phyloP scores from a whole-genome alignment of 2,113 vertebrate species.

The Tachuris rubrigastra region DNA sequence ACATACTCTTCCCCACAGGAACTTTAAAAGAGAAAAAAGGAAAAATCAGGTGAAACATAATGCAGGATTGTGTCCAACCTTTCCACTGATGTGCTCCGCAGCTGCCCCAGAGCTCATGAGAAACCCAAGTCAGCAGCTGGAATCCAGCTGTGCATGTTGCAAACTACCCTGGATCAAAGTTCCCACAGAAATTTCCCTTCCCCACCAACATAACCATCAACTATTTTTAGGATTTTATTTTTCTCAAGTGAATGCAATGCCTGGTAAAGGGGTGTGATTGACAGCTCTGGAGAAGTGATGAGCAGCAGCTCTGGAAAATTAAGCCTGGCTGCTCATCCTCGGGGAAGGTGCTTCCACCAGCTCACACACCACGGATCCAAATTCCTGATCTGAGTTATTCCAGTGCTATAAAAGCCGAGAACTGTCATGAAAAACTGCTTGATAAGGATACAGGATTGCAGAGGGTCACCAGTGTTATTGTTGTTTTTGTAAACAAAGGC shows the following conservation, averaged over 20 bases:
- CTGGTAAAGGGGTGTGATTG: neutral
- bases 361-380: fast-evolving
- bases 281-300: conserved; percentile 6
- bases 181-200: conserved; percentile 4
- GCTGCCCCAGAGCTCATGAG: neutral
- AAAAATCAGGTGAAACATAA: neutral
- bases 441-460: neutral
- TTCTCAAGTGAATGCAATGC: neutral
- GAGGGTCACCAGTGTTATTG: neutral
- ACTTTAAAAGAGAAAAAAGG: neutral
- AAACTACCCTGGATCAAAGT: neutral
- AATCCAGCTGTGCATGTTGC: neutral
- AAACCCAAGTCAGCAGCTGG: neutral
- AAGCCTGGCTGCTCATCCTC: neutral
- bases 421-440: neutral
- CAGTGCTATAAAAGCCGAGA: neutral
- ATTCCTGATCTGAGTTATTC: neutral
- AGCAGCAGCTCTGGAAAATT: conserved; percentile 2
- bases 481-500: neutral
- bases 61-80: neutral
- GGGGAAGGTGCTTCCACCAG: neutral
- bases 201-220: neutral
- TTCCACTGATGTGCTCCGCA: neutral
- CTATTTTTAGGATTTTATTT: conserved; percentile 37
- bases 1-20: neutral